A percentile compares a stretch with the other conserved stretches of the same genome.
These are phyloP conservation scores for Lasioglossum albipes DNA, from an alignment of 1,140 invertebrate genomes.

Conservation along the genomic window DNA sequence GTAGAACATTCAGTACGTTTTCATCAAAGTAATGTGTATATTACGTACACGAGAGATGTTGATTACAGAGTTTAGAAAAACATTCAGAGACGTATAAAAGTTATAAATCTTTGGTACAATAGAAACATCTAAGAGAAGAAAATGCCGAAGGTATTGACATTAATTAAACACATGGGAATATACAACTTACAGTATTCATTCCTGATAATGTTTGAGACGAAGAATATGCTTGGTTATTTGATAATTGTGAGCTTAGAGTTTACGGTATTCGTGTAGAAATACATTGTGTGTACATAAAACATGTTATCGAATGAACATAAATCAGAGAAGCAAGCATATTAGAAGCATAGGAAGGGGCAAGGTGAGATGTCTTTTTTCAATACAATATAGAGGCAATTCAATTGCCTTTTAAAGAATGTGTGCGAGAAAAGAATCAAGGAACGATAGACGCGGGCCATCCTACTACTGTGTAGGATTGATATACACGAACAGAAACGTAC, in stretches of 20 bases:
- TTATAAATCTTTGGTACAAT: conserved; percentile 10
- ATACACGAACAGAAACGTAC: conserved; percentile 64
- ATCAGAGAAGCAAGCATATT: conserved; percentile 68
- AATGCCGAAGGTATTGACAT: conserved; percentile 22
- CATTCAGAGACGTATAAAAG: conserved; percentile 33
- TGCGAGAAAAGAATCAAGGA: conserved; percentile 61
- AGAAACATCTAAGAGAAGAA: conserved; percentile 27
- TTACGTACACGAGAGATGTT: conserved; percentile 9
- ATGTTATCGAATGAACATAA: conserved; percentile 48
- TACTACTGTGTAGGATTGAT: conserved; percentile 55
- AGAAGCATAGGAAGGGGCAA: conserved; percentile 67
- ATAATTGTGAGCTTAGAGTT: conserved; percentile 30
- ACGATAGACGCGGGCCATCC: conserved; percentile 54
- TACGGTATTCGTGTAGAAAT: conserved; percentile 33
- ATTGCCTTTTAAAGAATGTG: conserved; percentile 53
- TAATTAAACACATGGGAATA: conserved; percentile 28
- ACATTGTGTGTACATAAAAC: conserved; percentile 46
- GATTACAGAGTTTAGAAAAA: conserved; percentile 8
- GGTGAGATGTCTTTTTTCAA: conserved; percentile 43
- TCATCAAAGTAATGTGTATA: background rate
- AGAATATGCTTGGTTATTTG: conserved; percentile 10
- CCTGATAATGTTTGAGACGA: conserved; percentile 22
- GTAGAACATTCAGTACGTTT: conserved; percentile 20
- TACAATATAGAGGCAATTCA: conserved; percentile 42
- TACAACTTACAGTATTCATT: conserved; percentile 24